Base-by-base conservation (phyloP, 2,888 invertebrate genomes). In the Drymonia ruficornis region DNA sequence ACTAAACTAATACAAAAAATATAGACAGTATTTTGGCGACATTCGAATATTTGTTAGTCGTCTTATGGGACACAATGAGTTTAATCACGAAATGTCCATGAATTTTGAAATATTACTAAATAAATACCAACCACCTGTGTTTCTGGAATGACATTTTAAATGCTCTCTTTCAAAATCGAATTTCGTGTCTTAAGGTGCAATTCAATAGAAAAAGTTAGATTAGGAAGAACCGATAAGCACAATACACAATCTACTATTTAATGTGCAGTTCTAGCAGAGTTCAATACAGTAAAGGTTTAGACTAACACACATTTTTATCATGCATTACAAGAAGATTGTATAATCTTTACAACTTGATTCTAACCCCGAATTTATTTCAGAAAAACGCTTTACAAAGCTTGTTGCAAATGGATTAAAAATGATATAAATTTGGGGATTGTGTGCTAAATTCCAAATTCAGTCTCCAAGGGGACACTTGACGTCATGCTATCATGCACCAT, bases 111-210 rank as follows among this genome's bases (percentile, higher is more conserved):
- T 58, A 65, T 53, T 61, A 59, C 58, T 15, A 40, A 40, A 49
- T 52, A 47, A 51, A 53, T 47, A 56, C 56, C 52, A 63, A 61
- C 52, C 56, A 11, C 19, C 15, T 45, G 59, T 61, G 59, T 55
- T 58, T 51, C 56, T 61, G 74, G 74, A 74, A 74, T 74, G 66
- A 69, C 53, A 62, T 50, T 48, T 53, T 66, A 74, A 74, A 74
- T 74, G 74, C 74, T 16, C 54, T 56, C 65, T 64, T 59, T 23
- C 23, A 23, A 23, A 23, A 56, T 52, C 57, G 57, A 63, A 62
- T 55, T 53, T 65, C 54, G 48, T 52, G 44, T 8, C 50, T 13
- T 45, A 64, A n/a, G n/a, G 53, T 38, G 54, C 31, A 54, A 53
- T 63, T 51, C 52, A 53, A 52, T 50, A 54, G 43, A 59, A 53